Base-by-base conservation (phyloP, 2,888 invertebrate genomes). In the Dynastes grantii region DNA sequence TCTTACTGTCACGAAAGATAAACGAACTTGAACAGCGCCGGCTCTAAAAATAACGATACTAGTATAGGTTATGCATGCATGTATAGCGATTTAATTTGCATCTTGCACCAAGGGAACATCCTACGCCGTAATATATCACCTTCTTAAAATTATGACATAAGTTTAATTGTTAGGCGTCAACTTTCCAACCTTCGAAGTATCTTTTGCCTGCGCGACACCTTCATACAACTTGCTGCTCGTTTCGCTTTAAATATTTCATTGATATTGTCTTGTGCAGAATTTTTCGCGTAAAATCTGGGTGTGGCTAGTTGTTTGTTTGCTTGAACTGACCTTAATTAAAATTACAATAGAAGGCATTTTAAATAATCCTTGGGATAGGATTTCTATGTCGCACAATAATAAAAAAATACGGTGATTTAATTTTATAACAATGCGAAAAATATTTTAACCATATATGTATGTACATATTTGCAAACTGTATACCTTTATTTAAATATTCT, bases 121-220 rank as follows among this genome's bases (percentile, higher is more conserved):
- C 73, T 73, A 61, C 73, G 27, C 58, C 13, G 40, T 16, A 4
- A 53, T 61, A 37, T 27, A 73, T 58, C 16, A 32, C 73, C 40
- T 40, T 73, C 40, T 55, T 40, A 61, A 58, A 55, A 55, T 71
- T 71, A 71, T 71, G 71, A 71, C 55, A 55, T n/a, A 9, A 49
- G 67, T 49, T 71, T 71, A 71, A 71, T 71, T 55, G 71, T 71
- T 71, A 55, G 71, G 71, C 71, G 71, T 71, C 53, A 58, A 71
- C 51, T 73, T 40, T 29, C 2, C 45, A 73, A 40, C 73, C 73
- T 73, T 73, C 73, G 45, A n/a, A 45, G 45, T 8, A 45, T 45
- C 45, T 9, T 45, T 32, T 58, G 58, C 53, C 70, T 32, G 27
- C 11, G 22, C 16, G 29, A 68, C 73, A 61, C 73, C 73, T 73